These are phyloP conservation scores for Tadarida brasiliensis DNA, from an alignment of 2,797 vertebrate genomes.

Conservation along the genomic window DNA sequence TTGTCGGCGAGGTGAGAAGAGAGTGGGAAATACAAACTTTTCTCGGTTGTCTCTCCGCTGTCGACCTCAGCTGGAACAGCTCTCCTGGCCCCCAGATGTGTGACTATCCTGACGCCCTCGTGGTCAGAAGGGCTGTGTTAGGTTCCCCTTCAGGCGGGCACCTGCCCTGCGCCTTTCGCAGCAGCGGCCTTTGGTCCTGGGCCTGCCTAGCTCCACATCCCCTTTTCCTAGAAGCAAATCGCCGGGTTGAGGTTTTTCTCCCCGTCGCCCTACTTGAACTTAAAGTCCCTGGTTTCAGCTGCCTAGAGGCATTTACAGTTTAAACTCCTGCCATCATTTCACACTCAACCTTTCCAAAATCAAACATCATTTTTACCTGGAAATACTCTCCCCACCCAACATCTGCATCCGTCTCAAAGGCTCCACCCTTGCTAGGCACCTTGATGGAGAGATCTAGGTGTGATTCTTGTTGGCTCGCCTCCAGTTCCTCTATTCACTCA, in stretches of 20 bases:
- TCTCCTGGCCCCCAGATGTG: neutral
- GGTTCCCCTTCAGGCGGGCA: neutral
- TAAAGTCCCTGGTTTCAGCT: neutral
- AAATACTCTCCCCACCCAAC: neutral
- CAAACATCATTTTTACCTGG: neutral
- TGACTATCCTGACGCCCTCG: neutral
- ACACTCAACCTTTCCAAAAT: neutral
- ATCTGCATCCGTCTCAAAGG: neutral
- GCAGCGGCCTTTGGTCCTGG: too few species aligned
- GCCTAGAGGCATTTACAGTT: neutral
- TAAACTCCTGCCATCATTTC: neutral
- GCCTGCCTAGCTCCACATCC: neutral
- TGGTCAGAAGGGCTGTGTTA: neutral
- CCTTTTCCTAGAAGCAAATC: neutral
- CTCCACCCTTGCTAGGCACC: neutral
- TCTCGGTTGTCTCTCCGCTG: neutral
- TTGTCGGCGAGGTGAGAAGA: neutral
- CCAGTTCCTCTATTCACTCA: neutral
- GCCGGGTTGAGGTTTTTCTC: neutral
- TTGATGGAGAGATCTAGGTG: neutral
- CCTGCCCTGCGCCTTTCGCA: neutral
- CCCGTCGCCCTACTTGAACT: neutral
- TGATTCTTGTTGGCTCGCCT: neutral
- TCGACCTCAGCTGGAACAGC: neutral
- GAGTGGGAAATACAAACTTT: neutral